Evolutionary conservation across 1,140 invertebrate species (phyloP).

Genomic region (Saccostrea glomerata): DNA sequence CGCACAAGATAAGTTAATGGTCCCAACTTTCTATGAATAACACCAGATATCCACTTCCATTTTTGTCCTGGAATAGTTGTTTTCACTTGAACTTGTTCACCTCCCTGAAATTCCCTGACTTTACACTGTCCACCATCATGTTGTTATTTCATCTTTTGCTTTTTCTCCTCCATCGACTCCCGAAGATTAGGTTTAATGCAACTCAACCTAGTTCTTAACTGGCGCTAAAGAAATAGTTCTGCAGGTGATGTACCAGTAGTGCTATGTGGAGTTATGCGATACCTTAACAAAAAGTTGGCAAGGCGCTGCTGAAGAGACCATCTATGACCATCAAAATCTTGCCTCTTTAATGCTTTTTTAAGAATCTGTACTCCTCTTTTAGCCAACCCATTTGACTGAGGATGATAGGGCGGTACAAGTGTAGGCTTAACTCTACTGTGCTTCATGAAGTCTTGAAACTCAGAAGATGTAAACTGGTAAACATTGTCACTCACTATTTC

Average conservation of each 20-base stretch:
- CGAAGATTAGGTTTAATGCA: slow-evolving; percentile 45
- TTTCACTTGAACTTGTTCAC: neutral
- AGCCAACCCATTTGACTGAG: slow-evolving; percentile 48
- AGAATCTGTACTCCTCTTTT: slow-evolving; percentile 53
- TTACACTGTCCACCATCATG: neutral
- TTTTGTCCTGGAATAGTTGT: neutral
- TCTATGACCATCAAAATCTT: slow-evolving; percentile 31
- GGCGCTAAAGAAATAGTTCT: slow-evolving; percentile 49
- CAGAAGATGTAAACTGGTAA: slow-evolving; percentile 76
- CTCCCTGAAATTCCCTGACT: neutral
- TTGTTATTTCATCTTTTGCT: neutral
- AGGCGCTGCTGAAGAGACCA: slow-evolving; percentile 23
- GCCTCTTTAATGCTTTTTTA: slow-evolving; percentile 35
- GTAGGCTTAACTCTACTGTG: slow-evolving; percentile 65
- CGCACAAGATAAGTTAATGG: neutral
- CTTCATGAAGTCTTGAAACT: slow-evolving; percentile 69
- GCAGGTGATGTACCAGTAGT: slow-evolving; percentile 52
- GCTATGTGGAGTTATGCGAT: slow-evolving; percentile 40
- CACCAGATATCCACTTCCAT: neutral
- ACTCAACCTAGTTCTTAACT: slow-evolving; percentile 33
- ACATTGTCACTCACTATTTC: slow-evolving; percentile 79
- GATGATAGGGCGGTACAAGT: slow-evolving; percentile 19
- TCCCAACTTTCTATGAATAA: neutral
- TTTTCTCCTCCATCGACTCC: slow-evolving; percentile 11
- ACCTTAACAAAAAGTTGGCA: slow-evolving; percentile 44